Percentiles rank a stretch among this genome's conserved stretches.
phyloP scores from a whole-genome alignment of 2,113 vertebrate species.

The Poeciliopsis occidentalis region DNA sequence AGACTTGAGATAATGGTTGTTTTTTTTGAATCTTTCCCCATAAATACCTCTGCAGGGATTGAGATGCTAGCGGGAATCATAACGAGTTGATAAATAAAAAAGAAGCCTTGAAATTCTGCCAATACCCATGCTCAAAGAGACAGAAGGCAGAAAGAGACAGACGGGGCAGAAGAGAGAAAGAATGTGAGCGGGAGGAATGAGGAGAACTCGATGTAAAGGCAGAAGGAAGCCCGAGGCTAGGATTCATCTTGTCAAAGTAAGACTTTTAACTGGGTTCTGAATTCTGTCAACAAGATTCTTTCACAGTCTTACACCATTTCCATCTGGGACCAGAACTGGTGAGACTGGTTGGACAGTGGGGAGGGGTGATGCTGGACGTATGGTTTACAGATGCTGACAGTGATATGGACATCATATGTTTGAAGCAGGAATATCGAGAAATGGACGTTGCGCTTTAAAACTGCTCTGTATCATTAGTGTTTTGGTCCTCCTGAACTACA shows the following conservation, averaged over 20 bases:
- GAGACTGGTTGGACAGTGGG: constrained; percentile 37
- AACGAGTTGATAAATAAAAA: constrained; percentile 77
- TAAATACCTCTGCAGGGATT: constrained; percentile 50
- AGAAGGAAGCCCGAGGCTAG: constrained; percentile 63
- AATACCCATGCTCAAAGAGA: constrained; percentile 50
- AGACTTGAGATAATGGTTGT: constrained; percentile 66
- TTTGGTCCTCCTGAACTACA: constrained; percentile 39
- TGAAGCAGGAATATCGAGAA: constrained; percentile 54
- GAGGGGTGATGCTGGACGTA: constrained; percentile 39
- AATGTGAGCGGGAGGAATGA: constrained; percentile 15
- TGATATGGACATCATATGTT: constrained; percentile 55
- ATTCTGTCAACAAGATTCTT: constrained; percentile 73
- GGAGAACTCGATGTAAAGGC: constrained; percentile 46
- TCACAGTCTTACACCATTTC: constrained; percentile 69
- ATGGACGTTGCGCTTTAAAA: constrained; percentile 41
- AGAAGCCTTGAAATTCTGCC: constrained; percentile 65
- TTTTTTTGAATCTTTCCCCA: constrained; percentile 52
- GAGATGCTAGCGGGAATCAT: constrained; percentile 58
- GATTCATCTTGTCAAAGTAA: constrained; percentile 76
- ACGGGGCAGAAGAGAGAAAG: constrained; percentile 24
- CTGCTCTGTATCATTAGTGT: constrained; percentile 37
- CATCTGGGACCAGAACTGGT: constrained; percentile 56
- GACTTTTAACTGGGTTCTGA: constrained; percentile 77
- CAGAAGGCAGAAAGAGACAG: constrained; percentile 21
- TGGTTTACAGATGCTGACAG: constrained; percentile 54